Evolutionary conservation across 2,113 vertebrate species (phyloP).

Genomic region (Microtus montanus): DNA sequence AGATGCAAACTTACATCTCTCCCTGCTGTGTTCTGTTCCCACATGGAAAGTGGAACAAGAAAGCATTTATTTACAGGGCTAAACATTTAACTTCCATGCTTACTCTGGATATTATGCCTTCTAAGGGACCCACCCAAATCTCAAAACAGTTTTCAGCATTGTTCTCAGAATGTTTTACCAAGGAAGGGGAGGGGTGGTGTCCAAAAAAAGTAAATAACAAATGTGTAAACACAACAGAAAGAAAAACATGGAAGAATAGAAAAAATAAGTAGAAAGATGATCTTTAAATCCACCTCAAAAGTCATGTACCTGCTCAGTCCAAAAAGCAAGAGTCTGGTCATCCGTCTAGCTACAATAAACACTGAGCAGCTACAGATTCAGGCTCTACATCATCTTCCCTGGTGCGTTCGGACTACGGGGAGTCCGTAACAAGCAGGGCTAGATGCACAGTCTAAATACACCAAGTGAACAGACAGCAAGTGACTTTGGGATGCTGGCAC

Average conservation of each 20-base stretch:
- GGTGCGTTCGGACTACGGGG: conserved; percentile 67
- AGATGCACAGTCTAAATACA: conserved; percentile 80
- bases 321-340: conserved; percentile 76
- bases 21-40: neutral
- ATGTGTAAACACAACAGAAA: neutral
- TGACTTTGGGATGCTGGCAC: conserved; percentile 77
- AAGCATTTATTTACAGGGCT: neutral
- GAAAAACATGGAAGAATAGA: conserved; percentile 32
- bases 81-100: neutral
- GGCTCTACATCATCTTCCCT: conserved; percentile 51
- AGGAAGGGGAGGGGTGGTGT: neutral
- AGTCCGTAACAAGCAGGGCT: conserved; percentile 74
- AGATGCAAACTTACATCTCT: neutral
- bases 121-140: conserved; percentile 26
- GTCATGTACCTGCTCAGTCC: conserved; percentile 77
- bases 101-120: neutral
- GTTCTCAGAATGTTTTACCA: conserved; percentile 35
- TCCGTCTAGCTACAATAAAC: conserved; percentile 51
- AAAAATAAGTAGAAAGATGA: conserved; percentile 66
- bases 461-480: conserved; percentile 80
- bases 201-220: neutral
- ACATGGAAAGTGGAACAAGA: conserved; percentile 1
- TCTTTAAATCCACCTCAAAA: conserved; percentile 78
- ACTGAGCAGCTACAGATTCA: conserved; percentile 50
- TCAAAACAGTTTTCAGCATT: neutral